Percentiles rank a stretch among this genome's conserved stretches.
Conservation (phyloP, 2,113 vertebrate species). For the Gopherus evgoodei region DNA sequence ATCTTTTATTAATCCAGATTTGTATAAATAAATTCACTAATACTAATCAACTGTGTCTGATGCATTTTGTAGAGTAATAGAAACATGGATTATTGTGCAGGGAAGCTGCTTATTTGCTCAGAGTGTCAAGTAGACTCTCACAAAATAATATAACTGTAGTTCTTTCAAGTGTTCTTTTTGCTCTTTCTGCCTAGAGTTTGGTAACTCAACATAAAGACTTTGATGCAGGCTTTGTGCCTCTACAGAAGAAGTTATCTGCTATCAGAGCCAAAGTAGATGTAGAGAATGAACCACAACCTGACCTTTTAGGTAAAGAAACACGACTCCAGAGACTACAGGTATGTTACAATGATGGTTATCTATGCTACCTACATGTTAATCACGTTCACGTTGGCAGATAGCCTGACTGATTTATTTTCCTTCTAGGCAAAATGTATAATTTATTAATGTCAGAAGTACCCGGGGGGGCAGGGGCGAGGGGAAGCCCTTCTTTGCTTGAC, state of each 20-base stretch:
- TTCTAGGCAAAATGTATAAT: background rate
- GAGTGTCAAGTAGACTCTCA: background rate
- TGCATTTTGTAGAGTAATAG: background rate
- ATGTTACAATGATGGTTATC: background rate
- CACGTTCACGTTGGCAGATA: background rate
- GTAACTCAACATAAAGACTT: conserved; percentile 87
- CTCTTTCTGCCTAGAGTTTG: conserved; percentile 78
- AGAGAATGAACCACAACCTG: conserved; percentile 78
- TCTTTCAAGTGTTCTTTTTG: background rate
- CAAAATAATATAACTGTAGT: background rate
- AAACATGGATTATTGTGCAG: background rate
- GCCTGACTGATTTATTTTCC: background rate
- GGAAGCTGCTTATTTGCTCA: conserved; percentile 8
- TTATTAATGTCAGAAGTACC: background rate
- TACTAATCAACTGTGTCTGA: background rate
- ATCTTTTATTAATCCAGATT: background rate
- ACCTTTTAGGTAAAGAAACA: conserved; percentile 89
- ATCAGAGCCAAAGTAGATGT: conserved; percentile 76
- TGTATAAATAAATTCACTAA: background rate
- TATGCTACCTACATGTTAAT: background rate
- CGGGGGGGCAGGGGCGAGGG: background rate
- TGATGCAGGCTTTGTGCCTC: conserved; percentile 73
- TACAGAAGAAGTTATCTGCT: conserved; percentile 77
- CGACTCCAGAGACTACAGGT: conserved; percentile 89
- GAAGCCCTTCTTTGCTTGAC: background rate